Percentiles rank a stretch among this genome's conserved stretches.
Evolutionary conservation across 2,113 vertebrate genomes (phyloP).

Genomic region (Hyperopisus bebe): DNA sequence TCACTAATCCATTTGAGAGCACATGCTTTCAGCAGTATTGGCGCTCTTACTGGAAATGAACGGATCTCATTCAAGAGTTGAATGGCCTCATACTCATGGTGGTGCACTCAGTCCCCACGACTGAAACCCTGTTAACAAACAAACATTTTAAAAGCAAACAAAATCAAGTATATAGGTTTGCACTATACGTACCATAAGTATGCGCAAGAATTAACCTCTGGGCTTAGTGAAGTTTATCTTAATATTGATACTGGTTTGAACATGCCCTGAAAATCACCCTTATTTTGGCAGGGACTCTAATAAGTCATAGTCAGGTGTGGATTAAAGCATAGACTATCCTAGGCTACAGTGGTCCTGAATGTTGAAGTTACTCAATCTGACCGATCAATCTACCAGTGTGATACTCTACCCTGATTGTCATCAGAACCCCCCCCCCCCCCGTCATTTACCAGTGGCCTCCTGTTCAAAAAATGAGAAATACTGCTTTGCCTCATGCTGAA

Average conservation of each 20-base stretch:
- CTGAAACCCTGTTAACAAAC: not conserved
- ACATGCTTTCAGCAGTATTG: not conserved
- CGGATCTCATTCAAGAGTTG: not conserved
- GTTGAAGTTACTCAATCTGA: not conserved
- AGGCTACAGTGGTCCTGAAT: not conserved
- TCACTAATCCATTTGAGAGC: not conserved
- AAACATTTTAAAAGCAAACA: not conserved
- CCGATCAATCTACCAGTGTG: not conserved
- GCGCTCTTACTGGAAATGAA: not conserved
- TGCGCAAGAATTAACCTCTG: not conserved
- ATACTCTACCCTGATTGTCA: not conserved
- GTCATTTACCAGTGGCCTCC: not conserved
- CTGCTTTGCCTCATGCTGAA: not conserved
- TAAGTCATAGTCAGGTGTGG: not conserved
- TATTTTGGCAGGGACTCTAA: not conserved
- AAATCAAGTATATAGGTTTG: not conserved
- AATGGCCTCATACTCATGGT: not conserved
- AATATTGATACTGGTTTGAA: not conserved
- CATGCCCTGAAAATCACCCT: not conserved
- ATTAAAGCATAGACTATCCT: not conserved
- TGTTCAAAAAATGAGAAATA: not conserved
- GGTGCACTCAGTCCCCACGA: not conserved
- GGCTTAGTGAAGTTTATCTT: not conserved
- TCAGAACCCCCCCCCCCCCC: not conserved
- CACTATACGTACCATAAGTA: not conserved